Base-by-base conservation (phyloP, 2,888 invertebrate species). In the Formica aserva region DNA sequence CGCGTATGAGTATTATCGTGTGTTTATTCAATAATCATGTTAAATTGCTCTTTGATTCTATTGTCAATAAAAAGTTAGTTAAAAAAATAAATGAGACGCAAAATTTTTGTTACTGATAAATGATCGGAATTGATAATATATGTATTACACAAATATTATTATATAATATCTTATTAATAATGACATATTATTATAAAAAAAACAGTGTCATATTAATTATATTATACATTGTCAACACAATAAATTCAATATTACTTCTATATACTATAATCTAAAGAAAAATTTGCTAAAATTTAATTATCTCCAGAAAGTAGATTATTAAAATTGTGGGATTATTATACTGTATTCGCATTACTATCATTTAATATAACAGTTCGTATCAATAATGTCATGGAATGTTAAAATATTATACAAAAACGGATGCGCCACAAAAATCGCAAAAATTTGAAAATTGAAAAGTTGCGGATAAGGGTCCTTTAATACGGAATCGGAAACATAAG, bases 41-140 rank as follows among this genome's bases (percentile, higher is more conserved):
- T 48, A 38, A 38, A 65, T 35, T 35, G 18, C 15, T 57, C 8
- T 78, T 57, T 67, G 52, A 41, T 22, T 3, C 11, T 9, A 3
- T 63, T 32, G 9, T 22, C 15, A 57, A 4, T 22, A 67, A 67
- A 22, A n/a, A 57, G 32, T 76, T 55, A 77, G 60, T 78, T 29
- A 13, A 8, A 22, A 0, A 69, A 69, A 45, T 32, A 66, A 55
- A 65, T 26, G 26, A 5, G 1, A 63, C 2, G 26, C 0, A 35
- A 38, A 26, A 26, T 76, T 26, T 13, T 35, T 65, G 6, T 63
- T 45, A 6, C 6, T 29, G 4, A 32, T 8, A 29, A 15, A 9
- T 13, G 38, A 41, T 32, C 1, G 3, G 1, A 57, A 41, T n/a
- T 29, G 26, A 32, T 32, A 22, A 75, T 65, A 48, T 35, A 4